Evolutionary conservation across 2,888 invertebrate genomes (phyloP).

Genomic region (Andrena trimmerana): DNA sequence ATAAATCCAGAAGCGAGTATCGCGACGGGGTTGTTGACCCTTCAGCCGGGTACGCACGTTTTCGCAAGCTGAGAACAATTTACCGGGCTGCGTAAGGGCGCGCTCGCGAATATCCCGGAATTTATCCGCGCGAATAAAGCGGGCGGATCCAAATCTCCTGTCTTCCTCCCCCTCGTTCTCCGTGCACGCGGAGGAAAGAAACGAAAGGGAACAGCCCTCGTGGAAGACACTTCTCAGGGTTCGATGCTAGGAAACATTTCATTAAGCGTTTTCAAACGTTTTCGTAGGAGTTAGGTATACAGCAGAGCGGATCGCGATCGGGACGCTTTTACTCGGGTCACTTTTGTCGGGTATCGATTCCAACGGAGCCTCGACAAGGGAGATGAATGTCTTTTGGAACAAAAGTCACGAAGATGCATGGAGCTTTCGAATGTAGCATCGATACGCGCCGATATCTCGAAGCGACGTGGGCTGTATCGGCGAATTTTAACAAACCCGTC

Average conservation of each 20-base stretch:
- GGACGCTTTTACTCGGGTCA: background rate
- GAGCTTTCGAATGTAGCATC: conserved; percentile 26
- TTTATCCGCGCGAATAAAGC: conserved; percentile 37
- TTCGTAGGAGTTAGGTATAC: background rate
- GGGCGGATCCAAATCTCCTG: background rate
- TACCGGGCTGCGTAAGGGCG: conserved; percentile 46
- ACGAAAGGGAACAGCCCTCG: too few species aligned
- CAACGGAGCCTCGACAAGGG: conserved; percentile 1
- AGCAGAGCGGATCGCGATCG: background rate
- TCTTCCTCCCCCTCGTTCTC: conserved; percentile 10
- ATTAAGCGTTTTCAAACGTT: background rate
- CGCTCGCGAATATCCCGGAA: conserved; percentile 47
- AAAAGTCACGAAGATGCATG: conserved; percentile 29
- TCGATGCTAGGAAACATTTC: background rate
- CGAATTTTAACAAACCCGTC: conserved; percentile 22
- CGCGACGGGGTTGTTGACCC: conserved; percentile 63
- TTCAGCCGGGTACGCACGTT: conserved; percentile 43
- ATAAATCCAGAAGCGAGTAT: conserved; percentile 51
- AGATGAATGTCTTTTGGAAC: conserved; percentile 20
- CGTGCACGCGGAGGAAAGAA: background rate
- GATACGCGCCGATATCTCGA: conserved; percentile 27
- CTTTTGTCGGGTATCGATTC: conserved; percentile 16
- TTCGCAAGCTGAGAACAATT: conserved; percentile 54
- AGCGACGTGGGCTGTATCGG: conserved; percentile 10
- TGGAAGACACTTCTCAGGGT: background rate